phyloP scores from a whole-genome alignment of 2,888 invertebrate genomes.

The Zaprionus lineosus region DNA sequence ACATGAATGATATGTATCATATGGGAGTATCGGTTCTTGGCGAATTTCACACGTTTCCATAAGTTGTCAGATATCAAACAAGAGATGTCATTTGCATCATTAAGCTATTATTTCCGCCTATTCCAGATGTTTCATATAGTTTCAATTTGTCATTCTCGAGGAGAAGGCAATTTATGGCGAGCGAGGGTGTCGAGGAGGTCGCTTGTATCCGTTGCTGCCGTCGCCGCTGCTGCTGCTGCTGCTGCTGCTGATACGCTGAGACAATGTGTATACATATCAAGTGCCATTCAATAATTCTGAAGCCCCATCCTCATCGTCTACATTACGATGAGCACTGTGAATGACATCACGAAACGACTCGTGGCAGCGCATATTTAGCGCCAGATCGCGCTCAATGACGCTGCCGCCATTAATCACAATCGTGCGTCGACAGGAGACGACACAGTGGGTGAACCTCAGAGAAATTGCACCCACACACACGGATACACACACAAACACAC shows the following conservation, averaged over 20 bases:
- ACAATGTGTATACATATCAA: conserved; percentile 55
- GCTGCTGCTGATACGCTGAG: too few species aligned
- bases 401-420: conserved; percentile 72
- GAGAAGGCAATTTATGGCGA: too few species aligned
- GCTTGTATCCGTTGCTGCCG: too few species aligned
- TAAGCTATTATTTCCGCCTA: conserved; percentile 75
- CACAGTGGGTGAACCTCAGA: conserved; percentile 24
- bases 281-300: conserved; percentile 50
- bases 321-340: conserved; percentile 35
- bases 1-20: conserved; percentile 21
- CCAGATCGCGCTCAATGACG: conserved; percentile 73
- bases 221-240: too few species aligned
- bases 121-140: conserved; percentile 44
- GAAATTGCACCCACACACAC: conserved; percentile 47
- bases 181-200: too few species aligned
- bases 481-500: too few species aligned
- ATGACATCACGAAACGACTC: conserved; percentile 62
- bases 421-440: conserved; percentile 29
- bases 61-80: conserved; percentile 52
- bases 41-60: conserved; percentile 55
- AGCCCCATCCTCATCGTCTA: too few species aligned
- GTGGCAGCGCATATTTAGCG: conserved; percentile 57
- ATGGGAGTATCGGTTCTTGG: conserved; percentile 13
- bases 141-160: conserved; percentile 65
- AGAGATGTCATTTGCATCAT: conserved; percentile 69